These are phyloP conservation scores for Pipa parva DNA, from an alignment of 2,113 vertebrate genomes.

Conservation along the genomic window DNA sequence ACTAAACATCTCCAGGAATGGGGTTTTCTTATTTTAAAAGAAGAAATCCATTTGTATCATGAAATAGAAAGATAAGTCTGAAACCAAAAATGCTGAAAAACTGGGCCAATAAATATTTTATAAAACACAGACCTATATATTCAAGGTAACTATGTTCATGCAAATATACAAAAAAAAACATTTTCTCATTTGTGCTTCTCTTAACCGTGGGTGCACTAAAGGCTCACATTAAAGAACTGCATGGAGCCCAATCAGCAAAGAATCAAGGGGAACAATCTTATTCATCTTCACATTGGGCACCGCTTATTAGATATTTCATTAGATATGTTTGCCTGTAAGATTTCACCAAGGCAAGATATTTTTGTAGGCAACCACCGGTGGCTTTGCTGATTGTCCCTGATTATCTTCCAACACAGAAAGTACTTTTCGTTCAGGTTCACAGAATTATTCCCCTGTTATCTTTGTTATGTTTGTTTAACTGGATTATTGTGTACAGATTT, in stretches of 20 bases:
- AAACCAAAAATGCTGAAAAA: too few species aligned
- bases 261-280: slow-evolving; percentile 18
- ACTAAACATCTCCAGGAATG: too few species aligned
- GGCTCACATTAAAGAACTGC: background rate
- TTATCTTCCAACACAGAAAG: slow-evolving; percentile 42
- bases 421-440: slow-evolving; percentile 61
- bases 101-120: too few species aligned
- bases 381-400: slow-evolving; percentile 26
- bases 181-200: background rate
- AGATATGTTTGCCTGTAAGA: slow-evolving; percentile 43
- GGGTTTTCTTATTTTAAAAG: too few species aligned
- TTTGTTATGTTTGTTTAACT: slow-evolving; percentile 60
- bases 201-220: background rate
- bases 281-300: slow-evolving; percentile 5
- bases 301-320: slow-evolving; percentile 2
- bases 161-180: too few species aligned
- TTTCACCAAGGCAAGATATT: slow-evolving; percentile 28
- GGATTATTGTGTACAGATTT: slow-evolving; percentile 63
- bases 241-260: background rate
- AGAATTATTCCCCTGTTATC: slow-evolving; percentile 76
- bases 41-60: too few species aligned
- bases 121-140: too few species aligned
- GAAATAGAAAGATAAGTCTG: too few species aligned
- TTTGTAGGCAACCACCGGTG: background rate
- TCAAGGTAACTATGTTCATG: too few species aligned